Evolutionary conservation across 2,797 vertebrate species (phyloP), one percentile per base, ranked within the genome.

Genomic region (Cottoperca gobio): DNA sequence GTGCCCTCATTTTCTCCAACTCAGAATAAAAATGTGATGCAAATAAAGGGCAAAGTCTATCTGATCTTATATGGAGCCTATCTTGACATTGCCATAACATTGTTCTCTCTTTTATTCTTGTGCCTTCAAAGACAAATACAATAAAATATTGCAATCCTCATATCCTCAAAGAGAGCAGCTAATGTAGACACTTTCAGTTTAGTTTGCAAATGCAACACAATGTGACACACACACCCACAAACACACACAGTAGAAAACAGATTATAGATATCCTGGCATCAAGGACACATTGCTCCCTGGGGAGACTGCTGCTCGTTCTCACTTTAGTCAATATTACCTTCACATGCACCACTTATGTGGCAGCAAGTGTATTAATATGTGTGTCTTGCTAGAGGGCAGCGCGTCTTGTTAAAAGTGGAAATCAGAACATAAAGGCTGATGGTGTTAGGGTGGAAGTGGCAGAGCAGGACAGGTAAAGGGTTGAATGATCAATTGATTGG

Each of bases 311-410:
- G 81, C 83, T 86, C 75, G 70, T 90, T 94, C 89, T 90, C 93
- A 88, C 92, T 91, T 85, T 78, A 85, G 91, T 93, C 92, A 95
- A 93, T 92, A 90, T 85, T 91, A 92, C 87, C 88, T 91, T 88
- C 89, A 86, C 80, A 87, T 83, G 76, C 74, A 82, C 78, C 83
- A 86, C 85, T 89, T 86, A 82, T 78, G 81, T 82, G 87, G 88
- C 66, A 76, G 88, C 79, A 79, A 83, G 76, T 83, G 74, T 79
- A 84, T 86, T 87, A 87, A 85, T 89, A 67, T 83, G 85, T 64
- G 84, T 73, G 74, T 81, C 54, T 86, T 80, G 86, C 79, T 84
- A 85, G 73, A 79, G 88, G 86, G 86, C 80, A 81, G 72, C 35
- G 3, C 66, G 78, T 76, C 75, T 86, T 63, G 78, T 83, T 84